Conservation (phyloP, 2,888 invertebrate species). For the Ptilodon capucinus region DNA sequence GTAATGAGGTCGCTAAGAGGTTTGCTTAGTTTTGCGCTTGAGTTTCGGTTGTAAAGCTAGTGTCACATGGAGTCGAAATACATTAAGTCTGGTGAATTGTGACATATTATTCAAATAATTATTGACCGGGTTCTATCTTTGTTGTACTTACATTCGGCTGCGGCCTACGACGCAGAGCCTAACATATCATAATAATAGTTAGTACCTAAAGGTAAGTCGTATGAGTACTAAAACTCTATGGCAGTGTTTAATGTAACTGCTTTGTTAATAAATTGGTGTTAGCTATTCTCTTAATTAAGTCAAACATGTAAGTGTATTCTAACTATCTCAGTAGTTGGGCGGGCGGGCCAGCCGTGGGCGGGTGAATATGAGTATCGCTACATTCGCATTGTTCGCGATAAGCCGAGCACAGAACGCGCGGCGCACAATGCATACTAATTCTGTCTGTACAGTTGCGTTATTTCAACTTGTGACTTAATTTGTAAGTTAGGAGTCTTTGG, state of each 20-base stretch:
- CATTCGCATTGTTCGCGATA: conserved; percentile 29
- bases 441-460: conserved; percentile 19
- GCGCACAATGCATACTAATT: conserved; percentile 36
- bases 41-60: conserved; percentile 32
- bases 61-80: conserved; percentile 19
- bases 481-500: not conserved
- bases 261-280: too few species aligned
- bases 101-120: too few species aligned
- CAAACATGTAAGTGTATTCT: conserved; percentile 1
- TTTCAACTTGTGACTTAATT: conserved; percentile 29
- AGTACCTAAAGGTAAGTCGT: too few species aligned
- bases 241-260: too few species aligned
- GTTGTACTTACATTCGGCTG: too few species aligned
- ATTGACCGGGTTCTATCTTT: too few species aligned
- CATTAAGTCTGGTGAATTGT: too few species aligned
- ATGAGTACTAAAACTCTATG: too few species aligned
- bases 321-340: conserved; percentile 2
- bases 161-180: too few species aligned
- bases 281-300: too few species aligned
- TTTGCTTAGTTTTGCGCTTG: conserved; percentile 38
- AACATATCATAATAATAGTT: too few species aligned
- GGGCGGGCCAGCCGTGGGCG: not conserved
- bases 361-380: conserved; percentile 22
- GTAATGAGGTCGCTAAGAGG: conserved; percentile 23
- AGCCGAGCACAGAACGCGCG: conserved; percentile 12